Evolutionary conservation across 1,140 invertebrate species (phyloP).

Genomic region (Argopecten irradians): DNA sequence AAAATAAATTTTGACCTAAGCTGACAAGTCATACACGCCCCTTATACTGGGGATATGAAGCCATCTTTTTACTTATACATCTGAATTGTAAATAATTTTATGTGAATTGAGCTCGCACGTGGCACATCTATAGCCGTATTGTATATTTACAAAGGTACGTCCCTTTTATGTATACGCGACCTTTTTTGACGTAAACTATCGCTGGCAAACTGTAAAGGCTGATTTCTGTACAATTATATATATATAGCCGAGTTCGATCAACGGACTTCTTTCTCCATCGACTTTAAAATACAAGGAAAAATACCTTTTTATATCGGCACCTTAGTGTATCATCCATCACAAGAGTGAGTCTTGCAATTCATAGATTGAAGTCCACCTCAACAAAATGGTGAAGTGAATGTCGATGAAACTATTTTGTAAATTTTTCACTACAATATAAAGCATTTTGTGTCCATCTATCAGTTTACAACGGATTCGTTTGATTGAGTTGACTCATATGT

Average conservation of each 20-base stretch:
- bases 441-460: too few species aligned
- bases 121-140: not conserved
- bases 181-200: not conserved
- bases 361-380: too few species aligned
- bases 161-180: not conserved
- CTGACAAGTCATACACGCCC: not conserved
- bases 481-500: too few species aligned
- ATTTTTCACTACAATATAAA: too few species aligned
- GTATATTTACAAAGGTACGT: not conserved
- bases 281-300: too few species aligned
- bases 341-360: too few species aligned
- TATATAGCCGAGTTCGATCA: not conserved
- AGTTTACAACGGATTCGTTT: too few species aligned
- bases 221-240: not conserved
- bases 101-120: slow-evolving; percentile 20
- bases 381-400: too few species aligned
- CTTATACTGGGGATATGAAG: not conserved
- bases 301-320: too few species aligned
- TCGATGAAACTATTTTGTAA: too few species aligned
- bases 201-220: not conserved
- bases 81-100: not conserved
- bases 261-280: not conserved
- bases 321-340: too few species aligned
- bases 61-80: slow-evolving; percentile 11
- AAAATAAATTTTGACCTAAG: not conserved